A percentile compares a stretch with the other conserved stretches of the same genome.
phyloP scores from a whole-genome alignment of 1,140 invertebrate genomes.

The Euglossa dilemma region DNA sequence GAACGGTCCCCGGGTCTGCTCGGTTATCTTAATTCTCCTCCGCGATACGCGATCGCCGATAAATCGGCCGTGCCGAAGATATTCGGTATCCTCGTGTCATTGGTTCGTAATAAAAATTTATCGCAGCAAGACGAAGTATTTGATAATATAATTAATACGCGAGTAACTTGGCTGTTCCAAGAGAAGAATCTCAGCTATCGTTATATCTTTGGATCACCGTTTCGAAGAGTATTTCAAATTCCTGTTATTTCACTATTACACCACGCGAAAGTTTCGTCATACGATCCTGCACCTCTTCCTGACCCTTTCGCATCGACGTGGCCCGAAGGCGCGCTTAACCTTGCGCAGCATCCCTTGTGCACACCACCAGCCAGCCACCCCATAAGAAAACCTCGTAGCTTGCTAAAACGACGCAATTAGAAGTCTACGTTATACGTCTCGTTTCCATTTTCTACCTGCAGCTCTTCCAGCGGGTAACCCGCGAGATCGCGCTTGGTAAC shows the following conservation, averaged over 20 bases:
- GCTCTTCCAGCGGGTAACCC: too few species aligned
- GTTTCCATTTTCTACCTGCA: too few species aligned
- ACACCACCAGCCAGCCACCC: background rate
- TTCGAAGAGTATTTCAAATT: too few species aligned
- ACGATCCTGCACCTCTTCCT: background rate
- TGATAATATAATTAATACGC: too few species aligned
- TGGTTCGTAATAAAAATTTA: too few species aligned
- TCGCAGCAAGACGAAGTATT: too few species aligned
- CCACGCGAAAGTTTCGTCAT: background rate
- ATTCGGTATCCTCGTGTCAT: too few species aligned
- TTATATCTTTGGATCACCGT: too few species aligned
- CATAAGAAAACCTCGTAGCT: background rate
- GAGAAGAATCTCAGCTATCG: too few species aligned
- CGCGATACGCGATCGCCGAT: background rate
- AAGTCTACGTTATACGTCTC: too few species aligned
- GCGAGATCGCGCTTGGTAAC: too few species aligned
- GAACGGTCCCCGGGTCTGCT: background rate
- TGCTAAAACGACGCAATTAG: background rate
- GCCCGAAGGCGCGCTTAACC: background rate
- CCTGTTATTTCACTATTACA: background rate
- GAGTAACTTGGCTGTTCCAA: too few species aligned
- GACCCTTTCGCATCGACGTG: background rate
- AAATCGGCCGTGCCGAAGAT: background rate
- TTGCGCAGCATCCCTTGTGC: background rate
- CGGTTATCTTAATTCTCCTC: background rate